Conservation (phyloP, 2,888 invertebrate genomes). For the Drosophila austrosaltans region DNA sequence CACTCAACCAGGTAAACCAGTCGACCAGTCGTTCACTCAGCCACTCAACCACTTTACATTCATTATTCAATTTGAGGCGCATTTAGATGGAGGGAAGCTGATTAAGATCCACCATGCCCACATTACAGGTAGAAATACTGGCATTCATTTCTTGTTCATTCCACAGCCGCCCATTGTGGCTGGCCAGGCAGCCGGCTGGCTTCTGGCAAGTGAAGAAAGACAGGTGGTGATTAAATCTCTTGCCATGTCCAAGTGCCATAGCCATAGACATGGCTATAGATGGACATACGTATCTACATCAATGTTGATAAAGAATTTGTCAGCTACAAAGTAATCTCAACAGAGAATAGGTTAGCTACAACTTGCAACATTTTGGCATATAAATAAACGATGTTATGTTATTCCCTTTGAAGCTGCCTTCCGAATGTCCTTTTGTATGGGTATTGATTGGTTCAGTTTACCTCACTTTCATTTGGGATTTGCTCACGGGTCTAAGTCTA, state of each 20-base stretch:
- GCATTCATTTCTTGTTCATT: not conserved
- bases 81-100: conserved; percentile 70
- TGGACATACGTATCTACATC: conserved; percentile 7
- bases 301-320: conserved; percentile 21
- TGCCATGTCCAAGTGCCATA: conserved; percentile 14
- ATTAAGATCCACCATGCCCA: conserved; percentile 36
- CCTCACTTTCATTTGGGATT: conserved; percentile 18
- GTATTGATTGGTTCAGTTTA: conserved; percentile 16
- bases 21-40: conserved; percentile 47
- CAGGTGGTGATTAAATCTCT: conserved; percentile 22
- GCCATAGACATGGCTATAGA: not conserved
- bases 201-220: conserved; percentile 9
- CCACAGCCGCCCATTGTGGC: not conserved
- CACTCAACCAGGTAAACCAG: conserved; percentile 42
- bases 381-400: conserved; percentile 44
- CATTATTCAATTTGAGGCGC: conserved; percentile 73
- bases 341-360: conserved; percentile 44
- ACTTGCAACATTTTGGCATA: conserved; percentile 21
- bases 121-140: not conserved
- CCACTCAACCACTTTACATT: conserved; percentile 72
- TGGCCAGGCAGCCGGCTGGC: no score
- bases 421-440: conserved; percentile 12
- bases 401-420: conserved; percentile 31
- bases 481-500: not conserved
- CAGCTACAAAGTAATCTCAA: conserved; percentile 26